Evolutionary conservation across 2,888 invertebrate genomes (phyloP), one percentile per base, ranked within the genome.

Genomic region (Drosophila kambysellisi): DNA sequence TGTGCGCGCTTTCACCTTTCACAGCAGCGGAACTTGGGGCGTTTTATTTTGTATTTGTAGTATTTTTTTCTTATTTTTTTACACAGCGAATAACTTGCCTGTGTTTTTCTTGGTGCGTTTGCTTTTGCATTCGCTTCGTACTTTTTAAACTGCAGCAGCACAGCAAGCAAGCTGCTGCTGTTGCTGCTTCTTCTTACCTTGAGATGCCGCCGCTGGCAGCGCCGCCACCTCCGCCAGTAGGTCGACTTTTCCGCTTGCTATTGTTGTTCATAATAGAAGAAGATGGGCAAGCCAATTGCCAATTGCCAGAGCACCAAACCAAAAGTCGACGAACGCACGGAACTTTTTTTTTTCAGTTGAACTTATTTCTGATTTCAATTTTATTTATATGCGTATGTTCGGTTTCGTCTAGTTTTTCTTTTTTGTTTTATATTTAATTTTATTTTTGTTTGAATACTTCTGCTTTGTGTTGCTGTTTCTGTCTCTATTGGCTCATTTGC

Each of bases 181-280:
- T n/a, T n/a, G 20, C 56, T 70, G 78, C 89, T 87, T 87, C 82
- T 91, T 91, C 91, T 90, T 91, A 90, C 89, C 89, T 91, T 81
- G 90, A 82, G 79, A 89, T 91, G 88, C 85, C 83, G 83, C 91
- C 84, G 89, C 83, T 83, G 78, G 86, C 79, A 79, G 74, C 86
- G 62, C 85, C 81, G 37, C 89, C 85, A 53, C 83, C 79, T 66
- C 81, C 79, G 53, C 83, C 91, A 70, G 95, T 96, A 92, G 96
- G 95, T 94, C 97, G 96, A 94, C 95, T 96, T 95, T 97, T 97
- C 94, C 96, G 95, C 94, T 97, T 97, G 94, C 95, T 96, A 93
- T 96, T 97, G 83, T 92, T 91, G 78, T 92, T 91, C 92, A 89
- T 89, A 83, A 80, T 83, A 81, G 78, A 77, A 77, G 67, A 70